Evolutionary conservation across 2,888 invertebrate species (phyloP), one percentile per base, ranked within the genome.

Genomic region (Trachelus stipa): DNA sequence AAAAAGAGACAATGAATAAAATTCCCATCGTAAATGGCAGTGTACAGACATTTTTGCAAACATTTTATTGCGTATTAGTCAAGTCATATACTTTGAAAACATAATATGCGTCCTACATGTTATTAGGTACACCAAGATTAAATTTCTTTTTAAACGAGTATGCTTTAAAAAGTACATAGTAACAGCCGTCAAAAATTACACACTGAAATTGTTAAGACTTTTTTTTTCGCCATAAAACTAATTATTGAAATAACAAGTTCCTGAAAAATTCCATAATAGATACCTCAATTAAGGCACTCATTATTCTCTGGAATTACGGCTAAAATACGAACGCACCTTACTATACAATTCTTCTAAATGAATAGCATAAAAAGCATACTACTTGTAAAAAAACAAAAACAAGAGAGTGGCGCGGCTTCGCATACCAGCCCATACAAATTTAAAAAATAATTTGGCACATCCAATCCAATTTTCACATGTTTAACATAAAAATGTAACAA

Each of bases 401-500:
- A 73, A 40, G 0, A 6, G 15, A 40, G 15, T 73, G 15, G 12
- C 15, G 11, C n/a, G n/a, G 34, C 12, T 73, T 31, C 33, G 12
- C 73, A 31, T 69, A 30, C 12, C 35, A 23, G 34, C 35, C n/a
- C 34, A 31, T 73, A 73, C 11, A 73, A n/a, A 11, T 75, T 75
- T 56, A 30, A 31, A 6, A 69, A 69, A 75, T 69, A 75, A 31
- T 81, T 81, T 79, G 79, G 77, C 77, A 82, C 77, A 37, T 71
- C 74, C 34, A 77, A 23, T 80, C 68, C 68, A 69, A 69, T 75
- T 56, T 35, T 73, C 56, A 30, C 37, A 79, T 76, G 75, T 77
- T 80, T 77, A 77, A 75, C 74, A 79, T 83, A 83, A 34, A 82
- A 82, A 83, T 80, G 79, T 83, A 78, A 82, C 69, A 82, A 83